Evolutionary conservation across 2,888 invertebrate genomes (phyloP), one percentile per base, ranked within the genome.

Genomic region (Andrena bucephala): DNA sequence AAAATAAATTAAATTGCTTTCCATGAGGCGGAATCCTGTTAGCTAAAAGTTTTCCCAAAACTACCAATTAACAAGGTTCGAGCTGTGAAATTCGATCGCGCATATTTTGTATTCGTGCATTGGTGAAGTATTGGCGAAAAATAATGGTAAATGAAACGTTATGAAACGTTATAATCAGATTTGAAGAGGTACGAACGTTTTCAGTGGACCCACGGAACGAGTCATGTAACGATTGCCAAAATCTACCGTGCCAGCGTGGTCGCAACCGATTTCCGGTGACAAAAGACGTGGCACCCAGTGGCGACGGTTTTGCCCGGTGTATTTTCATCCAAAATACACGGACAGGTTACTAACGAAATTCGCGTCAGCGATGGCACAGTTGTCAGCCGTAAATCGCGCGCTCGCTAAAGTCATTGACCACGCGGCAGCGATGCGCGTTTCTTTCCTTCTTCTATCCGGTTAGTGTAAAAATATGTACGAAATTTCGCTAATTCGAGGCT

Each of bases 321-420:
- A 68, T 80, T 73, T 68, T 29, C 54, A 75, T 83, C 77, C 27
- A 57, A 73, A 72, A 83, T 73, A 77, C 83, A 59, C 59, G 63
- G 50, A 63, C 63, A 77, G n/a, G 42, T 69, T 72, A 67, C 24
- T 71, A 76, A 24, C 27, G 20, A 63, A 68, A 63, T 63, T 59
- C 65, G 63, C 60, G 70, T 60, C 59, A 67, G 59, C 65, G 62
- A 66, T 59, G 7, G 60, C 83, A 50, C 77, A 83, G 69, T 70
- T 81, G 85, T 84, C 84, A 85, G 71, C 75, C 74, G 72, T 86
- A 86, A 85, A 86, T 83, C 70, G 86, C 85, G 75, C 72, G 77
- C 68, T 54, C 70, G 48, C 60, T 13, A 50, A 62, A 70, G 48
- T 77, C 67, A 71, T 77, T 52, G 42, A 33, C 50, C 70, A 75